Conservation (phyloP, 2,113 vertebrate genomes). For the Bujurquina vittata region DNA sequence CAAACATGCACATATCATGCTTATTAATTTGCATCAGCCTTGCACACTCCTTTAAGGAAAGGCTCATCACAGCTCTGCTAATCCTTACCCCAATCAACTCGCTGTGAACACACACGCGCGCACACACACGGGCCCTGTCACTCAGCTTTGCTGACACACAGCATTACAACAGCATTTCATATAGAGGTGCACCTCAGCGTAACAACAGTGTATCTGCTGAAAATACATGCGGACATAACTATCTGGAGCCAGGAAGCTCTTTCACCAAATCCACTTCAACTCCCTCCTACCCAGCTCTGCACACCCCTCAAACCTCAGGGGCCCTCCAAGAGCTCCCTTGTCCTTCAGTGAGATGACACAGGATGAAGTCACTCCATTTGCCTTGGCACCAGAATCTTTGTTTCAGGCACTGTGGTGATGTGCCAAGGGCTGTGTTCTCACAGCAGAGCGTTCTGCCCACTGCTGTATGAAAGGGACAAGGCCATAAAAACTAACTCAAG, state of each 20-base stretch:
- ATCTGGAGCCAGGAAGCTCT: slow-evolving; percentile 16
- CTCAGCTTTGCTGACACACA: neutral
- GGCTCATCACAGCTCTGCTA: slow-evolving; percentile 15
- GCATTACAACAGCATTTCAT: neutral
- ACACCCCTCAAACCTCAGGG: slow-evolving; percentile 3
- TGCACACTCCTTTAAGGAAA: neutral
- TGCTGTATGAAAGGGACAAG: slow-evolving; percentile 25
- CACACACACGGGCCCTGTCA: neutral
- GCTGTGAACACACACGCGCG: neutral
- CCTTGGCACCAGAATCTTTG: slow-evolving; percentile 52
- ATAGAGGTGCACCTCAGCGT: neutral
- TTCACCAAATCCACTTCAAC: neutral
- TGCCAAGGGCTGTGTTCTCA: slow-evolving; percentile 58
- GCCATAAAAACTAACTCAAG: slow-evolving; percentile 37
- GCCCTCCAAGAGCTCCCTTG: slow-evolving; percentile 37
- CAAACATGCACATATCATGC: neutral
- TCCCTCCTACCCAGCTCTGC: neutral
- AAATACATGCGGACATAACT: neutral
- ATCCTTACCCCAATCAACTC: slow-evolving; percentile 19
- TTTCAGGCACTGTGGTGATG: slow-evolving; percentile 37
- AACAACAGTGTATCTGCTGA: no score
- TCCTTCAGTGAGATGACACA: slow-evolving; percentile 62
- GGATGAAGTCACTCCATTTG: slow-evolving; percentile 70
- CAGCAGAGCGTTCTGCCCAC: slow-evolving; percentile 35
- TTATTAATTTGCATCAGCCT: neutral